These are phyloP conservation scores for Scaptomyza tumidula DNA, from an alignment of 2,888 invertebrate species.

Conservation along the genomic window DNA sequence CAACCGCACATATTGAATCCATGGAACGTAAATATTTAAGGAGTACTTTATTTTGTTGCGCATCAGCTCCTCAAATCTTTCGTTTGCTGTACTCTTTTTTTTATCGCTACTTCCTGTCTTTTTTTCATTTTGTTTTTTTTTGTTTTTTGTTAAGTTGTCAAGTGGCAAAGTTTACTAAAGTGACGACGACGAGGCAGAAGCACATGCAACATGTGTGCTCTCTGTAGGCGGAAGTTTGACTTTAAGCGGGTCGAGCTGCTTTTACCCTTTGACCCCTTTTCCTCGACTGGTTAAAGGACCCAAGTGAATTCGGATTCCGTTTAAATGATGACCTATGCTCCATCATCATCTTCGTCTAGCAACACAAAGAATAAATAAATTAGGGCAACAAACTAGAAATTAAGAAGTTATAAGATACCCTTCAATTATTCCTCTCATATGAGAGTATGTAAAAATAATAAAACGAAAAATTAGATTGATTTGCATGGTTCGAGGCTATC, in stretches of 20 bases:
- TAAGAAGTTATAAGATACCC: slow-evolving; percentile 4
- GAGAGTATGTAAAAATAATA: too few species aligned
- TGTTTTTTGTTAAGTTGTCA: slow-evolving; percentile 35
- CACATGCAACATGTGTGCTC: slow-evolving; percentile 69
- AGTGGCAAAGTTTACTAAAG: slow-evolving; percentile 62
- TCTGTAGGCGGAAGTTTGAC: slow-evolving; percentile 26
- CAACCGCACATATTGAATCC: slow-evolving; percentile 68
- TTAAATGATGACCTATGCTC: slow-evolving; percentile 53
- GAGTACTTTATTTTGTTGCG: slow-evolving; percentile 71
- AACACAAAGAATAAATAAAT: slow-evolving; percentile 27
- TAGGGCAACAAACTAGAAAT: not conserved
- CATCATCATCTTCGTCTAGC: slow-evolving; percentile 19
- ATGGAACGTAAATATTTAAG: slow-evolving; percentile 72
- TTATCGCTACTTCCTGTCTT: slow-evolving; percentile 38
- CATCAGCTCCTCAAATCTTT: slow-evolving; percentile 61
- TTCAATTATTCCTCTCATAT: not conserved
- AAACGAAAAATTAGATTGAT: too few species aligned
- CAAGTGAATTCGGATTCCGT: slow-evolving; percentile 38
- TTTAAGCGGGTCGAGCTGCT: slow-evolving; percentile 42
- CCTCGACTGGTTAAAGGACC: slow-evolving; percentile 7
- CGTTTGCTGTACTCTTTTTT: slow-evolving; percentile 48
- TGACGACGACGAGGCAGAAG: not conserved
- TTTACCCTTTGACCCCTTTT: slow-evolving; percentile 2
- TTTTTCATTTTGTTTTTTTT: slow-evolving; percentile 15
- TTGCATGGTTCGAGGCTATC: too few species aligned